These are phyloP conservation scores for Chrosomus eos DNA, from an alignment of 2,797 vertebrate species.

Conservation along the genomic window DNA sequence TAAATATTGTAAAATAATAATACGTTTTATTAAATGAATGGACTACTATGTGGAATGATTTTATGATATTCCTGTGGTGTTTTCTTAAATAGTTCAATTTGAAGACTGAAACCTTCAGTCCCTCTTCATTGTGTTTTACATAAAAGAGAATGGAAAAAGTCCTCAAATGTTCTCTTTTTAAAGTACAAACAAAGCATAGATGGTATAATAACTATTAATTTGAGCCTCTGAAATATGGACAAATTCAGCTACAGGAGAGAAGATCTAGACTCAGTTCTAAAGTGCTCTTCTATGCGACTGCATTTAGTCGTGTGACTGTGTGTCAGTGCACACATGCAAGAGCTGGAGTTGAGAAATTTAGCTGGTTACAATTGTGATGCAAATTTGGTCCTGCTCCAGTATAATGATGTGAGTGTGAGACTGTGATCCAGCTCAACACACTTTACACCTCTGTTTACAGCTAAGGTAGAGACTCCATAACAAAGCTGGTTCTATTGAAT, in stretches of 20 bases:
- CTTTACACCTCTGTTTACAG: constrained; percentile 23
- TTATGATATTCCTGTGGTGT: neutral
- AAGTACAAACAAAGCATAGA: neutral
- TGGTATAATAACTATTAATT: neutral
- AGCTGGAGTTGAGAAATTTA: constrained; percentile 22
- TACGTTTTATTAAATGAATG: neutral
- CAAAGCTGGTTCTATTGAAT: neutral
- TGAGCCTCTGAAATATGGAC: neutral
- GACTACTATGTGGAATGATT: neutral
- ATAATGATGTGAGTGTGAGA: constrained; percentile 23
- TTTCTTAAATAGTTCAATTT: neutral
- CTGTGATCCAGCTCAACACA: constrained; percentile 36
- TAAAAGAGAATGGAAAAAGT: neutral
- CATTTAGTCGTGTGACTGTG: constrained; percentile 8
- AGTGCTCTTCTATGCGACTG: neutral
- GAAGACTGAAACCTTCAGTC: neutral
- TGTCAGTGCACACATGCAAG: neutral
- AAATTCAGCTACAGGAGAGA: neutral
- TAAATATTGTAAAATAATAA: neutral
- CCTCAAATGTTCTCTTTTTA: neutral
- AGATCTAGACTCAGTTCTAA: neutral
- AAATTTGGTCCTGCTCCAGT: constrained; percentile 29
- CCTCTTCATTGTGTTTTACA: neutral
- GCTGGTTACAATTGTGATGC: constrained; percentile 43
- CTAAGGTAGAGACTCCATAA: neutral